Evolutionary conservation across 1,140 invertebrate genomes (phyloP).

Genomic region (Sycophaga agraensis): DNA sequence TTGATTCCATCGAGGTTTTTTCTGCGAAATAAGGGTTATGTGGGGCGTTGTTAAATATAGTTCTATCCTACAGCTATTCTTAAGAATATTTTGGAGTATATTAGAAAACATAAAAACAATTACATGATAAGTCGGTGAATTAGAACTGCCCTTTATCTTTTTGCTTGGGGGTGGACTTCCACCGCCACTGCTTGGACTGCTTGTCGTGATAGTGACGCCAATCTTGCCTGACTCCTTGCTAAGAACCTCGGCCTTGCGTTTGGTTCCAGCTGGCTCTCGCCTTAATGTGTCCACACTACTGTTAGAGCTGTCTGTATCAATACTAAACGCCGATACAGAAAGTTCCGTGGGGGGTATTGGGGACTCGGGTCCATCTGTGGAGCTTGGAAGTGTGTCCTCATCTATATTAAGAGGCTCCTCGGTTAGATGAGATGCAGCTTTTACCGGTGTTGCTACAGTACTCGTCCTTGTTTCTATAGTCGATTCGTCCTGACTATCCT

Average conservation of each 20-base stretch:
- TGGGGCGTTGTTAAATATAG: too few relatives aligned
- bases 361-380: slow-evolving; percentile 52
- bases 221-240: slow-evolving; percentile 85
- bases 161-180: slow-evolving; percentile 61
- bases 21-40: too few relatives aligned
- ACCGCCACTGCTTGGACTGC: slow-evolving; percentile 64
- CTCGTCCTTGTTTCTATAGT: slow-evolving; percentile 37
- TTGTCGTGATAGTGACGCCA: slow-evolving; percentile 82
- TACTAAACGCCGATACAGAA: slow-evolving; percentile 52
- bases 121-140: slow-evolving; percentile 49
- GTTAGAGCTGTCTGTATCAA: slow-evolving; percentile 63
- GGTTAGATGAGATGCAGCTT: slow-evolving; percentile 1
- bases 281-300: slow-evolving; percentile 60
- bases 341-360: slow-evolving; percentile 45
- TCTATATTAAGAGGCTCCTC: slow-evolving; percentile 51
- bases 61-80: too few relatives aligned
- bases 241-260: slow-evolving; percentile 81
- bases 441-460: slow-evolving; percentile 29
- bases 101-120: too few relatives aligned
- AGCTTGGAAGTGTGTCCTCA: slow-evolving; percentile 59
- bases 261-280: slow-evolving; percentile 63
- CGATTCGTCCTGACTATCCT: slow-evolving; percentile 54
- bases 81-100: too few relatives aligned
- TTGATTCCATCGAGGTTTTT: too few relatives aligned
- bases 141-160: slow-evolving; percentile 48